Base-by-base conservation (phyloP, 2,888 invertebrate genomes). In the Gonocerus acuteangulatus region DNA sequence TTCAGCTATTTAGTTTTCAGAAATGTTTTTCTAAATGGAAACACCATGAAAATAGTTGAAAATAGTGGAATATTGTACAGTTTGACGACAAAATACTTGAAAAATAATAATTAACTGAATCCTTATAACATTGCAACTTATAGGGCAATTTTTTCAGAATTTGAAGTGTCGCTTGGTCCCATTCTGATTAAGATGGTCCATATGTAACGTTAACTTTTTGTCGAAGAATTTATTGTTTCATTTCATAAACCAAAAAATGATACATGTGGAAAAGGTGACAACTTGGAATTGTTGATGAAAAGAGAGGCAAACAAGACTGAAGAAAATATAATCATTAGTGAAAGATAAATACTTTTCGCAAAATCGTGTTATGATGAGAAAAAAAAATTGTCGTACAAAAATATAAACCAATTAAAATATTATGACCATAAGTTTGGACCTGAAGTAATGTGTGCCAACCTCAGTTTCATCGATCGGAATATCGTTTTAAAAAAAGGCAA, bases 401-500 rank as follows among this genome's bases (percentile, higher is more conserved):
- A 49, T 51, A 39, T 60, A 52, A 52, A 19, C 21, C 44, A 21
- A 60, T 48, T 7, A 19, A 32, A 49, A 52, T 15, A 16, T 27
- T 18, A 11, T 45, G 21, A 51, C 61, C 39, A 36, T 48, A 32
- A 44, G 48, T 39, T 59, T 62, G 23, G 62, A 62, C 52, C 44
- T 62, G 39, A 54, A 62, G 54, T 60, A 60, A 57, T 60, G 62
- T 22, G 48, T 62, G 47, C 45, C 62, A 21, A 62, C 45, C 19
- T 48, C 62, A 39, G 23, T 36, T 15, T 54, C 60, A 39, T 19
- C 36, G 13, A 60, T 44, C 22, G 60, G 62, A 21, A 36, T 59
- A 48, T 62, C 62, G 15, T 58, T 62, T 62, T 62, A 62, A 13
- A 62, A 62, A 15, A 59, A 60, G 22, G 62, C 56, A 54, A 4